These are phyloP conservation scores for Pseudomyrmex dendroicus DNA, from an alignment of 1,140 invertebrate genomes.

Conservation along the genomic window DNA sequence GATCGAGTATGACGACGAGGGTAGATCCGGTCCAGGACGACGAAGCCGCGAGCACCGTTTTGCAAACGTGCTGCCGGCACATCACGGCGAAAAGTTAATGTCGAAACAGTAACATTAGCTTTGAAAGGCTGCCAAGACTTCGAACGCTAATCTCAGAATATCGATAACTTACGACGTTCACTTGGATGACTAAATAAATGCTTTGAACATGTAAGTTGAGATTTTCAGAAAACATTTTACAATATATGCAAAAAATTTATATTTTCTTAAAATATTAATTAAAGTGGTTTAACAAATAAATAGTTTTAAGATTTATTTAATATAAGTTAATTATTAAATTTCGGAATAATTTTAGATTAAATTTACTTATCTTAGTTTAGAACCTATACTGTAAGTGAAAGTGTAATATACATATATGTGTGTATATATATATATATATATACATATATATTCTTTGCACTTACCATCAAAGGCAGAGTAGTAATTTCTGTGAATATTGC, in stretches of 20 bases:
- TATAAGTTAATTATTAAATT: slow-evolving; percentile 15
- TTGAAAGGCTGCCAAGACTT: slow-evolving; percentile 43
- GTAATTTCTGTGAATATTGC: slow-evolving; percentile 37
- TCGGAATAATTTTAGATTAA: background rate
- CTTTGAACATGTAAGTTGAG: slow-evolving; percentile 1
- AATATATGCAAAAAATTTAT: background rate
- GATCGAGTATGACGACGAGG: slow-evolving; percentile 40
- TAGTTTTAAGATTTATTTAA: background rate
- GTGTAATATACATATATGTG: background rate
- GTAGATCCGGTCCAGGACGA: slow-evolving; percentile 16
- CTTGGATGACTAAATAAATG: slow-evolving; percentile 23
- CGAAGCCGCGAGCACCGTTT: slow-evolving; percentile 36
- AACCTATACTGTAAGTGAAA: slow-evolving; percentile 47
- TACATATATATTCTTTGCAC: background rate
- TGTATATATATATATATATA: no score
- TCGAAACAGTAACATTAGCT: slow-evolving; percentile 40
- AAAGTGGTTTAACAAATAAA: no score
- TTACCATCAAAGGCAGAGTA: slow-evolving; percentile 58
- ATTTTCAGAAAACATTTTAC: background rate
- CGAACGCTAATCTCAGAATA: slow-evolving; percentile 45
- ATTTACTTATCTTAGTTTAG: slow-evolving; percentile 44
- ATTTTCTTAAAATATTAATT: background rate
- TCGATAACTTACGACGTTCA: slow-evolving; percentile 41
- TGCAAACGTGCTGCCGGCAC: slow-evolving; percentile 43
- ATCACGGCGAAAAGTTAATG: slow-evolving; percentile 48